Evolutionary conservation across 2,888 invertebrate genomes (phyloP), one percentile per base, ranked within the genome.

Genomic region (Chloromyia formosa): DNA sequence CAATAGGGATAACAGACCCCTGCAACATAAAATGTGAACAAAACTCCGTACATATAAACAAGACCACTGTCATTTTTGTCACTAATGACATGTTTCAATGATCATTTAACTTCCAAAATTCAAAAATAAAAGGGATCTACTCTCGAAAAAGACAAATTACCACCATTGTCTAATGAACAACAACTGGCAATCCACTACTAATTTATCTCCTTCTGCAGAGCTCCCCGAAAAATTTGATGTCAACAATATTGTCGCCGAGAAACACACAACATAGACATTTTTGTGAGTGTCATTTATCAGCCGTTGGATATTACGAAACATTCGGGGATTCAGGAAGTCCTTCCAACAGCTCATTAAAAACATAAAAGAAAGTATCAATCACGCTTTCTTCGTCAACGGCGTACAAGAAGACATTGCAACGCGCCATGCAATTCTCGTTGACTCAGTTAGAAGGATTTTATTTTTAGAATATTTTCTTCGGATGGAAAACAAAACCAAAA

Each of bases 351-450:
- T 61, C 61, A 61, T 61, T 61, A 61, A 27, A 56, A 27, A 27
- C 27, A n/a, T 61, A 61, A 61, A 61, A 61, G 61, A 61, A 61
- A 61, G 23, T 61, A 61, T 61, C 61, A 61, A 61, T 61, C 61
- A 61, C 27, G 14, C 56, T 20, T 16, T 20, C 56, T 14, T 61
- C 18, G 14, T 20, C 20, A 2, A 18, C 20, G 10, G 56, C 56
- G 16, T 45, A 49, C 16, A 12, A 49, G 35, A 49, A 18, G 40
- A 40, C 10, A 64, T 4, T n/a, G 64, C n/a, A 45, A 18, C 66
- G 22, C 5, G 40, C 40, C 49, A 66, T 18, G 66, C 20, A 45
- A 66, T 12, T 66, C 45, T 66, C 45, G 42, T n/a, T 35, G 7
- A 4, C 27, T 35, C 66, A 66, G 22, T 66, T 45, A n/a, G 45